Evolutionary conservation across 2,113 vertebrate species (phyloP).

Genomic region (Mesitornis unicolor): DNA sequence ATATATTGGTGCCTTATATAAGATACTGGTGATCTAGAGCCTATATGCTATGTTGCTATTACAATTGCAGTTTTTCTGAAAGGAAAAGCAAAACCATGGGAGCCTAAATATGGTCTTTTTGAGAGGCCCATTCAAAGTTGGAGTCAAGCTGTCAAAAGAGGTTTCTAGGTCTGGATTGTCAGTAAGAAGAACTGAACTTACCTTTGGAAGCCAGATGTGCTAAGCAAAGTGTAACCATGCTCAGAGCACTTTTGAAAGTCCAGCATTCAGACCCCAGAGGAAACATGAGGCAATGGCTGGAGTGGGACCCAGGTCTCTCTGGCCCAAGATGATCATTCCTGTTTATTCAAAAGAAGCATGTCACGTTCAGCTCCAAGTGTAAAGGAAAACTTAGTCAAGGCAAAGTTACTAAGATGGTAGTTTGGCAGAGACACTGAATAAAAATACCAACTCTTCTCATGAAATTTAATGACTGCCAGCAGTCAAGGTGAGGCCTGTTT

Average conservation of each 20-base stretch:
- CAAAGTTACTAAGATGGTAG: background rate
- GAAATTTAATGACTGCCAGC: background rate
- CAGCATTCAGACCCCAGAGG: background rate
- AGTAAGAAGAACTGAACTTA: background rate
- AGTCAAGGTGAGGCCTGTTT: background rate
- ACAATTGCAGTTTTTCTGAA: background rate
- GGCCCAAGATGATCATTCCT: background rate
- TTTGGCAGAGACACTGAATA: background rate
- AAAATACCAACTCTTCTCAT: background rate
- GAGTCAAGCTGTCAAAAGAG: background rate
- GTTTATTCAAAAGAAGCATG: background rate
- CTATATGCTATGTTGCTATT: accelerated
- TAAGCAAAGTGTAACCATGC: background rate
- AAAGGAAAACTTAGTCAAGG: slow-evolving; percentile 25
- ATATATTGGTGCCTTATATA: background rate
- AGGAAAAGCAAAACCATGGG: background rate
- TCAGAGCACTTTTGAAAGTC: background rate
- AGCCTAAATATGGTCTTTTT: background rate
- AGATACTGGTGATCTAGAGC: background rate
- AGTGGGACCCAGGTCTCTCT: background rate
- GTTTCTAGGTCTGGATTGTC: background rate
- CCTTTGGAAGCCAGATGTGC: background rate
- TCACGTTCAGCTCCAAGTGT: background rate
- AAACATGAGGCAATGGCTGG: slow-evolving; percentile 27
- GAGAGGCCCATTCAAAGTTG: background rate